Base-by-base conservation (phyloP, 2,113 vertebrate species). In the Tachysurus vachellii region DNA sequence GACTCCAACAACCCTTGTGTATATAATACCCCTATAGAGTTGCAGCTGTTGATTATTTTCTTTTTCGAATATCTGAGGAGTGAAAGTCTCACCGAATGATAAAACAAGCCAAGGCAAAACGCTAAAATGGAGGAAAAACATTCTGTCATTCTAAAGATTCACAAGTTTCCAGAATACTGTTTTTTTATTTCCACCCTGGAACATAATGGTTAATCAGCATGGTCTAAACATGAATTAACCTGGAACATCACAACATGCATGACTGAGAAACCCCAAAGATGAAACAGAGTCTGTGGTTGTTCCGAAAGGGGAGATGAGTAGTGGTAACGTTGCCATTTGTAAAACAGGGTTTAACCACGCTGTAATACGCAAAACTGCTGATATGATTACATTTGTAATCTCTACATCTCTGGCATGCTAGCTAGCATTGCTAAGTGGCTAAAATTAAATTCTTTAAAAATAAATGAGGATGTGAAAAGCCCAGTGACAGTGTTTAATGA, bases 221-320 rank as follows among this genome's bases (percentile, higher is more conserved):
- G n/a, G 14, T 54, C n/a, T 75, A 47, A 75, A 77, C 26, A 28
- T 54, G 26, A 77, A 77, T 77, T 77, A 54, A 26, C 47, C 50
- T 77, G 26, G 16, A 77, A 28, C 75, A 77, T 77, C 47, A n/a
- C 44, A 77, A 54, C 75, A 17, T 53, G 50, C 50, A n/a, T 79
- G 47, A 79, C 26, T 79, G 75, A 79, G 26, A 26, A 54, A 54
- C 50, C 75, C 44, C n/a, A 19, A 79, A 79, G 73, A 79, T 50
- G 75, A 79, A 79, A 54, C n/a, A 54, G 75, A 0, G 50, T 13
- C 75, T 79, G 75, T 79, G 75, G 75, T 79, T 54, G 50, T 54
- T 28, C 75, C 4, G 50, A 79, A 79, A 79, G 16, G 26, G 26
- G 47, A 77, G 75, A 77, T 77, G 75, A n/a, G 26, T 77, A 53